These are phyloP conservation scores for Lycia hirtaria DNA, from an alignment of 2,888 invertebrate species.

Conservation along the genomic window DNA sequence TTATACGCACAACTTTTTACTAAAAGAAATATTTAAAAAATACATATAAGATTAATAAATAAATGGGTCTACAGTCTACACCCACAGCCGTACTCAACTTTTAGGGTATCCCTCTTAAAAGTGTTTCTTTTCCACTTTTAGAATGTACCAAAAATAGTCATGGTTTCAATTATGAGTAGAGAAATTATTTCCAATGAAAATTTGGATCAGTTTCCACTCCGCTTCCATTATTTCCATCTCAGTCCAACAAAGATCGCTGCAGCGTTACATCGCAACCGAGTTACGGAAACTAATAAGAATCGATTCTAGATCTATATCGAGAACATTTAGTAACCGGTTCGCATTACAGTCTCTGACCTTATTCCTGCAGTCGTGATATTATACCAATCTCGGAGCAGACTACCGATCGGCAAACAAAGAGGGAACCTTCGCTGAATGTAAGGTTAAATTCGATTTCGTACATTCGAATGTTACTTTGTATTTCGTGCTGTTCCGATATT, in stretches of 20 bases:
- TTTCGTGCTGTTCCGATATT: conserved; percentile 7
- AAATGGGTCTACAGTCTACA: too few species aligned
- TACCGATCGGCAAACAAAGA: conserved; percentile 47
- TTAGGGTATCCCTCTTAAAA: too few species aligned
- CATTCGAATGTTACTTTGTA: conserved; percentile 15
- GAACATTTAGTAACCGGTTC: conserved; percentile 28
- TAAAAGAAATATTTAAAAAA: too few species aligned
- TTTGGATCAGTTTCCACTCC: not conserved
- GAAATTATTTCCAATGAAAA: not conserved
- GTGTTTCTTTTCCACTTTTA: too few species aligned
- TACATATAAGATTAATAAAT: too few species aligned
- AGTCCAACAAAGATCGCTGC: not conserved
- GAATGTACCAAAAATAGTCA: too few species aligned
- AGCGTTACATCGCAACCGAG: not conserved
- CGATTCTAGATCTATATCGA: conserved; percentile 14
- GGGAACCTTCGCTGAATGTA: conserved; percentile 53
- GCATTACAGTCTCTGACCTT: conserved; percentile 56
- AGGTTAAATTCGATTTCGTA: conserved; percentile 43
- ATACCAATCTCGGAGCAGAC: conserved; percentile 62
- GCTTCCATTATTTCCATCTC: not conserved
- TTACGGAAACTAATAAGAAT: conserved; percentile 13
- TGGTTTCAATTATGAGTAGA: too few species aligned
- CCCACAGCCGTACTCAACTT: too few species aligned
- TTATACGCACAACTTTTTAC: too few species aligned
- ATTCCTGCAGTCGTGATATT: conserved; percentile 66